These are phyloP conservation scores for Caenorhabditis uteleia DNA, from an alignment of 2,888 invertebrate genomes.

Conservation along the genomic window DNA sequence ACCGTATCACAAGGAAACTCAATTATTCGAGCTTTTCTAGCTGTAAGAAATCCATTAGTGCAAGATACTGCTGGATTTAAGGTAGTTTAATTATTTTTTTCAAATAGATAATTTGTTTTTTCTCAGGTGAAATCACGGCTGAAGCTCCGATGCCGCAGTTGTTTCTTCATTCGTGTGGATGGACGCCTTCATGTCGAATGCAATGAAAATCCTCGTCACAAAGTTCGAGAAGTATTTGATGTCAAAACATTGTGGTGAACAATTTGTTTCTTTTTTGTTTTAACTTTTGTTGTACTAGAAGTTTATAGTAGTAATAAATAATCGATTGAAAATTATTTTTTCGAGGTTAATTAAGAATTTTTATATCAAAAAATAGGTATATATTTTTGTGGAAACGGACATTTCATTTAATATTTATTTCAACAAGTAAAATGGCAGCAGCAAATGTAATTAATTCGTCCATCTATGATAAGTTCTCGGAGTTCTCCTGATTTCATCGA, in stretches of 20 bases:
- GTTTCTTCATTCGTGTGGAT: slow-evolving; percentile 61
- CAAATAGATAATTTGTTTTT: background rate
- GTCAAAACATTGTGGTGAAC: slow-evolving; percentile 59
- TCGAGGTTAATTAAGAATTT: too few species aligned
- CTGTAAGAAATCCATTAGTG: slow-evolving; percentile 12
- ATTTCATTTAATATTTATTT: too few species aligned
- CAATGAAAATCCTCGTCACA: slow-evolving; percentile 59
- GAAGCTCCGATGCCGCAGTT: slow-evolving; percentile 59
- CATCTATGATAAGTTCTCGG: too few species aligned
- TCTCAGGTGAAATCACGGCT: slow-evolving; percentile 55
- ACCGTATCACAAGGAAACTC: slow-evolving; percentile 20
- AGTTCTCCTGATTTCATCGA: too few species aligned
- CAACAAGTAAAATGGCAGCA: too few species aligned
- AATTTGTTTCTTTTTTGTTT: too few species aligned
- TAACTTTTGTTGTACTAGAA: too few species aligned
- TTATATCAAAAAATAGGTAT: too few species aligned
- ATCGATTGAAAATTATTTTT: too few species aligned
- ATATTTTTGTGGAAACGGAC: too few species aligned
- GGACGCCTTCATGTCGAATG: slow-evolving; percentile 65
- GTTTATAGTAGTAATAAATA: too few species aligned
- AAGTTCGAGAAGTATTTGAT: slow-evolving; percentile 59
- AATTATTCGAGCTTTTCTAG: slow-evolving; percentile 18
- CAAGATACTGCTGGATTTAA: slow-evolving; percentile 36
- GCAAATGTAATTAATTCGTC: too few species aligned
- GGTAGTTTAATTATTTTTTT: slow-evolving; percentile 6